A percentile compares a stretch with the other conserved stretches of the same genome.
phyloP scores from a whole-genome alignment of 2,888 invertebrate species.

The Ornithoptera priamus region DNA sequence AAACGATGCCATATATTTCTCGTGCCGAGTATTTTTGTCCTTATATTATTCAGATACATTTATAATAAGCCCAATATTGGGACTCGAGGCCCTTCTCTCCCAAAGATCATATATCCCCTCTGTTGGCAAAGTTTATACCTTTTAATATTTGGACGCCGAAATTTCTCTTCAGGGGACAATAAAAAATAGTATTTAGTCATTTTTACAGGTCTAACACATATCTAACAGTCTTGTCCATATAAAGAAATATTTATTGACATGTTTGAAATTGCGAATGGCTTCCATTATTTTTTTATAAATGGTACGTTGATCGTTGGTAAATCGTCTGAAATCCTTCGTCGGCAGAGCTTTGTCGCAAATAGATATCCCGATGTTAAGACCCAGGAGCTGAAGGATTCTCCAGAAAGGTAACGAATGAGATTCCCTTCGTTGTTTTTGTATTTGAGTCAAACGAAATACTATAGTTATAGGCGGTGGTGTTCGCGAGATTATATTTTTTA shows the following conservation, averaged over 20 bases:
- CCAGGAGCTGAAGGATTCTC: background rate
- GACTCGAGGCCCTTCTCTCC: too few species aligned
- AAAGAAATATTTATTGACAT: slow-evolving; percentile 6
- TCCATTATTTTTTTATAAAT: background rate
- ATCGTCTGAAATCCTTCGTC: background rate
- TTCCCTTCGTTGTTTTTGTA: too few species aligned
- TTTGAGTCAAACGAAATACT: background rate
- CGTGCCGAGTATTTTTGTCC: background rate
- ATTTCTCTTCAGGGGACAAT: background rate
- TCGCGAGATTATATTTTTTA: slow-evolving; percentile 37
- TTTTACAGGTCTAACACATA: slow-evolving; percentile 42
- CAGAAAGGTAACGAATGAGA: too few species aligned
- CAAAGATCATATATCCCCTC: too few species aligned
- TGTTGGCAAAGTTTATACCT: background rate
- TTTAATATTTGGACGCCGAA: background rate
- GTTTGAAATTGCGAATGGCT: background rate
- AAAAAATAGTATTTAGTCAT: slow-evolving; percentile 31
- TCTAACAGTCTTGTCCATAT: slow-evolving; percentile 32
- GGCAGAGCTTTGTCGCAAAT: too few species aligned
- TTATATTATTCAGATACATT: background rate
- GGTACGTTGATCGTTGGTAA: background rate
- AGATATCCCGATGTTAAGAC: background rate
- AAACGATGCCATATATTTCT: background rate
- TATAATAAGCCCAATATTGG: too few species aligned
- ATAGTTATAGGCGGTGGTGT: slow-evolving; percentile 30